A percentile compares a stretch with the other conserved stretches of the same genome.
Evolutionary conservation across 2,888 invertebrate species (phyloP).

Genomic region (Limnephilus auricula): DNA sequence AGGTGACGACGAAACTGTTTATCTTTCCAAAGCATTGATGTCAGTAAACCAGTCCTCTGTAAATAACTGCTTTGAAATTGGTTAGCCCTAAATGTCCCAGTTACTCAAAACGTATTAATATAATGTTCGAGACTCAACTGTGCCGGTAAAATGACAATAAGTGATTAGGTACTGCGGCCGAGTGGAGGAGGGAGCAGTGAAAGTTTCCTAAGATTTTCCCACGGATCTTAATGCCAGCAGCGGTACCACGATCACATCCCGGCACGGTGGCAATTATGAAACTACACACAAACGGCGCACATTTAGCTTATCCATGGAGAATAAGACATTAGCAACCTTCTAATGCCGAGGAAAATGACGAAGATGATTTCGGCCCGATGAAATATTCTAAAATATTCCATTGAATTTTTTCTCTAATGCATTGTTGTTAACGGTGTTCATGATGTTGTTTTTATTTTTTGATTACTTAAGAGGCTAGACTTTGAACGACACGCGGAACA

Average conservation of each 20-base stretch:
- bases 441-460: background rate
- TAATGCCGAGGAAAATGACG: background rate
- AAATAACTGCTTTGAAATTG: background rate
- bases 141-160: conserved; percentile 4
- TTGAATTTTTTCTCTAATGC: background rate
- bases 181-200: conserved; percentile 58
- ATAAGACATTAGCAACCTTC: background rate
- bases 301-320: background rate
- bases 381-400: background rate
- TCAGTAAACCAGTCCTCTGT: background rate
- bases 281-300: background rate
- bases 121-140: background rate
- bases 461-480: too few relatives aligned
- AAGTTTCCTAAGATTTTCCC: conserved; percentile 58
- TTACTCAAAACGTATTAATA: background rate
- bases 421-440: background rate
- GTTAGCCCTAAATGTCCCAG: background rate
- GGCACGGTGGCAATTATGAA: conserved; percentile 48
- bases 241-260: conserved; percentile 60
- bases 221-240: conserved; percentile 54
- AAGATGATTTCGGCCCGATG: background rate
- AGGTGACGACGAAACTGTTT: background rate
- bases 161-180: conserved; percentile 1
- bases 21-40: background rate
- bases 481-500: too few relatives aligned